Evolutionary conservation across 2,797 vertebrate genomes (phyloP).

Genomic region (Notolabrus celidotus): DNA sequence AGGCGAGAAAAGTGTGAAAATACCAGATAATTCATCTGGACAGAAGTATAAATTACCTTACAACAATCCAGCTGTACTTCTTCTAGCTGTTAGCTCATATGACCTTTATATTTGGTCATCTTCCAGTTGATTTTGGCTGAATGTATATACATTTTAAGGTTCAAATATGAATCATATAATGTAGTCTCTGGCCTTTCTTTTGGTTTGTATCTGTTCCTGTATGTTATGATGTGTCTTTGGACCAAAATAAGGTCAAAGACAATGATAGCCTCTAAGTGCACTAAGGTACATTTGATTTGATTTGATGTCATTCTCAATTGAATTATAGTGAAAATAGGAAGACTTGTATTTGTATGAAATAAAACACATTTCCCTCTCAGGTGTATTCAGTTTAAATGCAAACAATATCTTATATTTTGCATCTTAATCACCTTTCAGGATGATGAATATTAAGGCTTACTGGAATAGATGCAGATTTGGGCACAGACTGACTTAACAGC

Average conservation of each 20-base stretch:
- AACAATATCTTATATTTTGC: too few species aligned
- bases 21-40: neutral
- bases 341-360: too few species aligned
- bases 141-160: neutral
- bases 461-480: constrained; percentile 16
- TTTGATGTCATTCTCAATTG: too few species aligned
- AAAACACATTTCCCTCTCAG: too few species aligned
- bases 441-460: constrained; percentile 16
- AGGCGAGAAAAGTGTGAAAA: neutral
- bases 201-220: neutral
- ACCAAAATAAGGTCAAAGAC: constrained; percentile 15
- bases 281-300: too few species aligned
- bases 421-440: neutral
- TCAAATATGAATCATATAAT: neutral
- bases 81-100: neutral
- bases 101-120: neutral
- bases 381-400: too few species aligned
- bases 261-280: neutral
- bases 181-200: neutral
- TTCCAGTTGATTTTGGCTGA: neutral
- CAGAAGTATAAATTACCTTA: too few species aligned
- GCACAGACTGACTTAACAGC: neutral
- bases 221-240: neutral
- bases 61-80: neutral
- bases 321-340: too few species aligned